These are phyloP conservation scores for Dugesia japonica DNA, from an alignment of 2,888 invertebrate species.

Conservation along the genomic window DNA sequence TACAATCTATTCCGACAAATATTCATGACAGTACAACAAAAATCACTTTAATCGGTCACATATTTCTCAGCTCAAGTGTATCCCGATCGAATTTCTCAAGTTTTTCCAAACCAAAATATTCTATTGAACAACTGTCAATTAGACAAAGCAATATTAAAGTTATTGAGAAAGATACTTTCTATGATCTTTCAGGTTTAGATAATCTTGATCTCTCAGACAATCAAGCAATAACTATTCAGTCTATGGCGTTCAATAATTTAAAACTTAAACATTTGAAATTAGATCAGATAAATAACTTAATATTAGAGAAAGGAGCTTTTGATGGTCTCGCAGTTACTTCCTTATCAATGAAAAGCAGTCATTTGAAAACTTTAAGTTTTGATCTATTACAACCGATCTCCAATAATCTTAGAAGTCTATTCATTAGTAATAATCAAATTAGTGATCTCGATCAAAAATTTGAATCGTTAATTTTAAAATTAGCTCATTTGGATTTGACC, in stretches of 20 bases:
- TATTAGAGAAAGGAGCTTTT: background rate
- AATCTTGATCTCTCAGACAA: background rate
- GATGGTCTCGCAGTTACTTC: background rate
- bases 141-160: background rate
- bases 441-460: background rate
- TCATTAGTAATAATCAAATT: background rate
- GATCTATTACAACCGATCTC: background rate
- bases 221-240: background rate
- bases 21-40: background rate
- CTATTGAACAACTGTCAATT: constrained; percentile 10
- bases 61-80: background rate
- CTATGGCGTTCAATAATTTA: background rate
- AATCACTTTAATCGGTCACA: background rate
- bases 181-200: background rate
- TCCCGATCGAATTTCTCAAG: background rate
- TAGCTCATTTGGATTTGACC: background rate
- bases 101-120: constrained; percentile 8
- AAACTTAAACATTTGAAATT: background rate
- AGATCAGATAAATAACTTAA: background rate
- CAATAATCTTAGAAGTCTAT: background rate
- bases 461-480: background rate
- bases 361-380: constrained; percentile 4
- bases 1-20: background rate
- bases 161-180: background rate
- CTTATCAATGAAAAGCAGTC: background rate